Evolutionary conservation across 2,888 invertebrate species (phyloP).

Genomic region (Epistrophe eligans): DNA sequence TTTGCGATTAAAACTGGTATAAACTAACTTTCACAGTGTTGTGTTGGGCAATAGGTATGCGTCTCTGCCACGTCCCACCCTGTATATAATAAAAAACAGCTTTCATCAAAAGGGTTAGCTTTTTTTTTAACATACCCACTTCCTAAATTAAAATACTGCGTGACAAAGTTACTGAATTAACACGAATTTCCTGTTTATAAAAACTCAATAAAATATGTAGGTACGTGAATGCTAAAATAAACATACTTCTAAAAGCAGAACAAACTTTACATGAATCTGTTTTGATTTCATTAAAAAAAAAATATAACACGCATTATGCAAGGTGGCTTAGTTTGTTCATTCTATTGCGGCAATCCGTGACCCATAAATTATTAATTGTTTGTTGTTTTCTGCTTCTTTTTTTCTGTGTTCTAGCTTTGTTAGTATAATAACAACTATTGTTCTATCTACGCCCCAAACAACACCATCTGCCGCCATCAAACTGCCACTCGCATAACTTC

Average conservation of each 20-base stretch:
- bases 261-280: conserved; percentile 4
- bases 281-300: conserved; percentile 1
- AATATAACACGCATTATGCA: conserved; percentile 31
- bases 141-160: conserved; percentile 2
- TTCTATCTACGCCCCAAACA: not conserved
- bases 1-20: no score
- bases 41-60: no score
- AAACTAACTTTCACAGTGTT: no score
- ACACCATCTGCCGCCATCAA: not conserved
- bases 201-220: not conserved
- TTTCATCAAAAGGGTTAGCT: no score
- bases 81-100: no score
- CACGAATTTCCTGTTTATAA: conserved; percentile 24
- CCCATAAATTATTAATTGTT: conserved; percentile 60
- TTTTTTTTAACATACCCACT: no score
- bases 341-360: conserved; percentile 47
- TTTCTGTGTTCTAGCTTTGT: not conserved
- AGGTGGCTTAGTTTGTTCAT: conserved; percentile 24
- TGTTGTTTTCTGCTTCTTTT: conserved; percentile 3
- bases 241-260: not conserved
- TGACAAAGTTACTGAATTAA: conserved; percentile 16
- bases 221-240: not conserved
- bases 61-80: no score
- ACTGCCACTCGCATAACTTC: not conserved
- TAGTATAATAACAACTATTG: conserved; percentile 20